These are phyloP conservation scores for Pheosia tremula DNA, from an alignment of 2,888 invertebrate species.

Conservation along the genomic window DNA sequence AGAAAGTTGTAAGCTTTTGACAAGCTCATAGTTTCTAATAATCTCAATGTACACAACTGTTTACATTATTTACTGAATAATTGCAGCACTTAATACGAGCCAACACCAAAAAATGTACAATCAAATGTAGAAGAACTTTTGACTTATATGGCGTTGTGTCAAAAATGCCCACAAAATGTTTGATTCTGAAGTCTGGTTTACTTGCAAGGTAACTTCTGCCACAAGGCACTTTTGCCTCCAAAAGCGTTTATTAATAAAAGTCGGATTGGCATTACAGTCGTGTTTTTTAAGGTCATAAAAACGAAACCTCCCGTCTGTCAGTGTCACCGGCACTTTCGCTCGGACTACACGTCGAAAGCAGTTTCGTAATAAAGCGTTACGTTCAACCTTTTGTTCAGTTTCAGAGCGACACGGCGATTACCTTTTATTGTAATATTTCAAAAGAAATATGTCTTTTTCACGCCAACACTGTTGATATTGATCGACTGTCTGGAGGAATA, in stretches of 20 bases:
- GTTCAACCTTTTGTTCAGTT: constrained; percentile 38
- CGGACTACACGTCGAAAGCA: constrained; percentile 27
- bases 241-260: background rate
- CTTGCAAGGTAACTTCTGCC: too few species aligned
- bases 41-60: background rate
- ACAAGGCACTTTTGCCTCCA: too few species aligned
- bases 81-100: too few species aligned
- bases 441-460: constrained; percentile 16
- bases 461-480: constrained; percentile 10
- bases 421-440: constrained; percentile 23
- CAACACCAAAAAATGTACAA: too few species aligned
- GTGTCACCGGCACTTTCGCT: constrained; percentile 61
- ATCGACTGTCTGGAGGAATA: constrained; percentile 15
- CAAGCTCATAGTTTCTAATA: background rate
- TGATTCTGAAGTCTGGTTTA: too few species aligned
- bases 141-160: background rate
- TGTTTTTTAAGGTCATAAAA: constrained; percentile 53
- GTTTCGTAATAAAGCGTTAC: constrained; percentile 39
- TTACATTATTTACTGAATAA: too few species aligned
- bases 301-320: constrained; percentile 48
- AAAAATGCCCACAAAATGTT: background rate
- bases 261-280: constrained; percentile 2
- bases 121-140: too few species aligned
- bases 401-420: constrained; percentile 43
- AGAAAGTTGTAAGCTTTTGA: background rate